Evolutionary conservation across 2,888 invertebrate species (phyloP).

Genomic region (Parnassius glacialis): DNA sequence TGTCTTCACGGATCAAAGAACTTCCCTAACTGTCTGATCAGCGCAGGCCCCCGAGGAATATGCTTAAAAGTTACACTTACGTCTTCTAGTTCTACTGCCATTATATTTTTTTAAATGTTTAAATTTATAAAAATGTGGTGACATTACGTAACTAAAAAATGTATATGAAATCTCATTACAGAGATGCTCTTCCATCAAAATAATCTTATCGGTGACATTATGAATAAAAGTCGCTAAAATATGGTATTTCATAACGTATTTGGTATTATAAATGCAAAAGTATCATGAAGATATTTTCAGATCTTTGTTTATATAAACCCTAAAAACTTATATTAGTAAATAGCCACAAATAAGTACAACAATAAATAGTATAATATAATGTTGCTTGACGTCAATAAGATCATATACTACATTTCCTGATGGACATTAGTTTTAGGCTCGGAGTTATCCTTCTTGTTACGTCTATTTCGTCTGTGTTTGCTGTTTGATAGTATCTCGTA

Average conservation of each 20-base stretch:
- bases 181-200: no score
- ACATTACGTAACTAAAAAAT: no score
- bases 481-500: conserved; percentile 93
- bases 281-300: conserved; percentile 2
- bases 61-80: no score
- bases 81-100: no score
- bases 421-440: conserved; percentile 43
- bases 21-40: no score
- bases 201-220: no score
- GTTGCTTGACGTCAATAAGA: not conserved
- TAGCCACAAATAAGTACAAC: not conserved
- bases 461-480: conserved; percentile 86
- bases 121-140: no score
- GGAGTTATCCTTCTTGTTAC: conserved; percentile 85
- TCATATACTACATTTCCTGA: conserved; percentile 25
- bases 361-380: not conserved
- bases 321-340: not conserved
- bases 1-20: no score
- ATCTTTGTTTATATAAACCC: conserved; percentile 4
- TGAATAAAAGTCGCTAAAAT: no score
- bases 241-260: not conserved
- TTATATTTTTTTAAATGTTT: no score
- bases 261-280: conserved; percentile 2
- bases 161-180: no score
- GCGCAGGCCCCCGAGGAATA: no score